Conservation (phyloP, 2,888 invertebrate species). For the Netelia fuscicornis region DNA sequence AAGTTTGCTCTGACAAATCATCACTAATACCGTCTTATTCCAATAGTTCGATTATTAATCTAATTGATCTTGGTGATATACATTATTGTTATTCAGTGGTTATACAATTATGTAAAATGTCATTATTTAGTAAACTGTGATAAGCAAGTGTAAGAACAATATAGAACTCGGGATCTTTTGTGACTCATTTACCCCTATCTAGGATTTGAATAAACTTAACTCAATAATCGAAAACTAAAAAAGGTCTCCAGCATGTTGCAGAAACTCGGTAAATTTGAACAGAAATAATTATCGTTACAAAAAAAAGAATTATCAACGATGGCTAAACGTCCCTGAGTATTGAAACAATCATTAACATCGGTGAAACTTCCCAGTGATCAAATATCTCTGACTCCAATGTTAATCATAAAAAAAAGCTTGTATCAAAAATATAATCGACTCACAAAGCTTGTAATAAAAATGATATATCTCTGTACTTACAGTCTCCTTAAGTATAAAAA, state of each 20-base stretch:
- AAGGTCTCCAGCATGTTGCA: background rate
- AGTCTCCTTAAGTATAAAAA: background rate
- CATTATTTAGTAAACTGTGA: constrained; percentile 41
- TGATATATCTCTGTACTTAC: background rate
- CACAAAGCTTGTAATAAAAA: background rate
- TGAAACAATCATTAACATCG: background rate
- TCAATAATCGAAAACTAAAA: background rate
- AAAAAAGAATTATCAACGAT: background rate
- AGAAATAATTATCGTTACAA: background rate
- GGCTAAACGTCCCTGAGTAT: background rate
- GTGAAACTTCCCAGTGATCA: background rate
- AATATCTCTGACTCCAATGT: background rate
- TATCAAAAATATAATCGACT: background rate
- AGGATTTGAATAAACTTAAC: background rate
- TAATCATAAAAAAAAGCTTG: background rate
- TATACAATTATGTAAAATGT: constrained; percentile 37
- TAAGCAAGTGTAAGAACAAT: constrained; percentile 8
- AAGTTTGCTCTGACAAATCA: constrained; percentile 1
- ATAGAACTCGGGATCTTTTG: background rate
- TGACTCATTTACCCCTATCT: background rate
- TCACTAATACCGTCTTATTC: background rate
- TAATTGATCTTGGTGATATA: constrained; percentile 29
- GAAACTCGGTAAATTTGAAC: background rate
- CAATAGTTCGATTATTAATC: constrained; percentile 19
- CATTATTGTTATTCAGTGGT: constrained; percentile 21